Conservation (phyloP, 2,797 vertebrate species). For the Sternarchorhynchus goeldii region DNA sequence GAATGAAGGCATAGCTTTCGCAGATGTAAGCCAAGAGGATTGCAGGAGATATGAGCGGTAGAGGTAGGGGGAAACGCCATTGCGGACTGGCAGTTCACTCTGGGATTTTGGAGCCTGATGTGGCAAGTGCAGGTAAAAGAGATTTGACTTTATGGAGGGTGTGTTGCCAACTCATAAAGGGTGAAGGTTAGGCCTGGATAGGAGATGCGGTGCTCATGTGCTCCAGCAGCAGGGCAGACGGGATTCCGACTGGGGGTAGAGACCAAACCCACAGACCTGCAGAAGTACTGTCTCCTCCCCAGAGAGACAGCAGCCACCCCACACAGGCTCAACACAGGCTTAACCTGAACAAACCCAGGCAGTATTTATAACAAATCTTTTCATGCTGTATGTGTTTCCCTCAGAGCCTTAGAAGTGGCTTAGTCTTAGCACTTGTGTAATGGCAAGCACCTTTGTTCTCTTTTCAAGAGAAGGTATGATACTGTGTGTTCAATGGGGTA, state of each 20-base stretch:
- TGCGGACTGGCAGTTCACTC: too few relatives aligned
- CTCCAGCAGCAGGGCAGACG: conserved; percentile 55
- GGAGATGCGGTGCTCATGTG: conserved; percentile 49
- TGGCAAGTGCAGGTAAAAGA: background rate
- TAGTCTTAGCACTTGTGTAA: background rate
- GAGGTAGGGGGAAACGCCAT: background rate
- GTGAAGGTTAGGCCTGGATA: conserved; percentile 30
- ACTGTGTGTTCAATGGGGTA: background rate
- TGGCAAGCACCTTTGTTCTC: background rate
- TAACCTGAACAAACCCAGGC: conserved; percentile 15
- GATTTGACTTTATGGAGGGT: conserved; percentile 27
- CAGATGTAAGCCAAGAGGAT: background rate
- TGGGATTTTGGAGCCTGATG: background rate
- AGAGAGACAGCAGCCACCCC: conserved; percentile 42
- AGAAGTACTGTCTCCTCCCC: conserved; percentile 47
- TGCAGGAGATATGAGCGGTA: background rate
- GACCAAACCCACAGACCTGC: conserved; percentile 67
- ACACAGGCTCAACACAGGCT: conserved; percentile 24
- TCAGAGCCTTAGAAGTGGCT: background rate
- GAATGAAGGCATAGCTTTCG: background rate
- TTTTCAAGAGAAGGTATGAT: background rate
- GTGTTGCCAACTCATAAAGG: background rate
- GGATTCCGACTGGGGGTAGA: conserved; percentile 57
- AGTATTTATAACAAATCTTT: conserved; percentile 3
- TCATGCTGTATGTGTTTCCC: conserved; percentile 18